Conservation (phyloP, 2,797 vertebrate genomes). For the Macrochelys suwanniensis region DNA sequence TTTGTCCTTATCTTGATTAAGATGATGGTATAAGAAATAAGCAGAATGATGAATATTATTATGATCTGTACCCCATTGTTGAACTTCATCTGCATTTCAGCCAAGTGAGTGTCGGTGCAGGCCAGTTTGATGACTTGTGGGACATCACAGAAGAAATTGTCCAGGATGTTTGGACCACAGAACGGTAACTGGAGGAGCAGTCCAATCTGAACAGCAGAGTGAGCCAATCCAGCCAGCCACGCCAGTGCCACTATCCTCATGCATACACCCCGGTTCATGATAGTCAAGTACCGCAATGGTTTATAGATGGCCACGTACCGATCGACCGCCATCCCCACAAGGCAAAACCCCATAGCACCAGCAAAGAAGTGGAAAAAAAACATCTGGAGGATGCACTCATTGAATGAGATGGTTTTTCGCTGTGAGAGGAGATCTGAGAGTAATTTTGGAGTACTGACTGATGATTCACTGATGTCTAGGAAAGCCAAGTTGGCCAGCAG, state of each 20-base stretch:
- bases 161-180: constrained; percentile 39
- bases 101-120: neutral
- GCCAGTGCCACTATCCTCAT: neutral
- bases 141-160: constrained; percentile 12
- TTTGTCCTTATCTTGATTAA: constrained; percentile 11
- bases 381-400: constrained; percentile 43
- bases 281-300: constrained; percentile 1
- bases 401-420: constrained; percentile 14
- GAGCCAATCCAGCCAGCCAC: neutral
- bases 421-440: constrained; percentile 1
- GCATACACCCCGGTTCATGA: constrained; percentile 29
- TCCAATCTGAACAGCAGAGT: neutral
- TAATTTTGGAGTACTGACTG: constrained; percentile 44
- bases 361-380: constrained; percentile 27
- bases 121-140: too few relatives aligned
- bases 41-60: constrained; percentile 9
- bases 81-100: constrained; percentile 16
- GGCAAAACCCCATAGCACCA: constrained; percentile 26
- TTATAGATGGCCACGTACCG: constrained; percentile 40
- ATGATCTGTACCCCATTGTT: constrained; percentile 5
- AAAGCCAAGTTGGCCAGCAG: constrained; percentile 37
- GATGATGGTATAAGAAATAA: constrained; percentile 42
- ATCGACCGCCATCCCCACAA: constrained; percentile 55
- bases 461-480: neutral
- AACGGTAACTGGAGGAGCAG: constrained; percentile 26